phyloP scores from a whole-genome alignment of 1,140 invertebrate genomes.

The Mercenaria mercenaria region DNA sequence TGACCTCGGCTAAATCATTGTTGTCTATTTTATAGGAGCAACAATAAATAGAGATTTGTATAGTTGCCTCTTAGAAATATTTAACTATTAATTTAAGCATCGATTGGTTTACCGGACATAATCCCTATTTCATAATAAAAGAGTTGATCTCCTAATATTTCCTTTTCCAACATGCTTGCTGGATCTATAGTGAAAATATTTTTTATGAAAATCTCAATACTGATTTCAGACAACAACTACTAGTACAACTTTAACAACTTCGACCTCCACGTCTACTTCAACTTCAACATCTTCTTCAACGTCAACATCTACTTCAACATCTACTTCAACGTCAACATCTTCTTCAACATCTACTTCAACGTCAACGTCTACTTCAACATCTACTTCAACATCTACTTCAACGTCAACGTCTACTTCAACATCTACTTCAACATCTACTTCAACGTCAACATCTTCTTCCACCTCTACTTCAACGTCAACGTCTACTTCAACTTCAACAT shows the following conservation, averaged over 20 bases:
- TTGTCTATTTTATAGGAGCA: no score
- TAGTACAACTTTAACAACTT: conserved; percentile 43
- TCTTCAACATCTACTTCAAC: not conserved
- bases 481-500: not conserved
- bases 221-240: not conserved
- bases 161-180: no score
- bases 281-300: conserved; percentile 23
- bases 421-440: not conserved
- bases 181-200: no score
- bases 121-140: no score
- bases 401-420: not conserved
- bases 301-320: not conserved
- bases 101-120: no score
- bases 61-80: no score
- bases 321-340: not conserved
- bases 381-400: not conserved
- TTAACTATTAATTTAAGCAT: no score
- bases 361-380: not conserved
- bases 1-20: no score
- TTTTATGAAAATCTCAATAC: no score
- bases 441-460: not conserved
- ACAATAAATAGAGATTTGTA: no score
- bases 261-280: conserved; percentile 33
- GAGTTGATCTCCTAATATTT: no score
- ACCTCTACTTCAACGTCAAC: not conserved